These are phyloP conservation scores for Metopolophium dirhodum DNA, from an alignment of 1,140 invertebrate species.

Conservation along the genomic window DNA sequence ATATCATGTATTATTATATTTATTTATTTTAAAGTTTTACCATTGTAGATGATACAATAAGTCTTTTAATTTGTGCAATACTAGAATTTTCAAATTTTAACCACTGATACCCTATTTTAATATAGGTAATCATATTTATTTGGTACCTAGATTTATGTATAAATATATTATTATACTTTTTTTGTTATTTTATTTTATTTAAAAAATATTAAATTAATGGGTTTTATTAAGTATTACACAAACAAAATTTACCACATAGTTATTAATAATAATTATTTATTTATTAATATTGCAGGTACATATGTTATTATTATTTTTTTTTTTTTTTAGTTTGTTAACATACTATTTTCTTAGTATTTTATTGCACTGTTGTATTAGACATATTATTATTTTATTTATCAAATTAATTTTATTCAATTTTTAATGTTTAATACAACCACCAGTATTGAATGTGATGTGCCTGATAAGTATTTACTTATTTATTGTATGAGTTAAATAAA, in stretches of 20 bases:
- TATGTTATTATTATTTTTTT: neutral
- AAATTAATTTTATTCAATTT: conserved; percentile 23
- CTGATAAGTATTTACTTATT: conserved; percentile 45
- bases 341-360: neutral
- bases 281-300: neutral
- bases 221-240: neutral
- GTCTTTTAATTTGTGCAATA: conserved; percentile 27
- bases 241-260: neutral
- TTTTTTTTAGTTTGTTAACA: neutral
- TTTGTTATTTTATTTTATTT: neutral
- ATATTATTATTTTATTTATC: neutral
- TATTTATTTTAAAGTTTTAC: neutral
- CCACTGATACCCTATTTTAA: neutral
- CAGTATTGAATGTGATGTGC: conserved; percentile 49
- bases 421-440: conserved; percentile 21
- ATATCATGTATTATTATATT: neutral
- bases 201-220: neutral
- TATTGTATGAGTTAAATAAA: conserved; percentile 38
- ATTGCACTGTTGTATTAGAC: neutral
- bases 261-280: neutral
- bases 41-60: neutral
- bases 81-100: conserved; percentile 25
- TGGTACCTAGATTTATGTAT: neutral
- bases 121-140: neutral
- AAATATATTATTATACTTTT: neutral